Percentiles rank a stretch among this genome's conserved stretches.
Evolutionary conservation across 1,140 invertebrate genomes (phyloP).

Genomic region (Oncopeltus fasciatus): DNA sequence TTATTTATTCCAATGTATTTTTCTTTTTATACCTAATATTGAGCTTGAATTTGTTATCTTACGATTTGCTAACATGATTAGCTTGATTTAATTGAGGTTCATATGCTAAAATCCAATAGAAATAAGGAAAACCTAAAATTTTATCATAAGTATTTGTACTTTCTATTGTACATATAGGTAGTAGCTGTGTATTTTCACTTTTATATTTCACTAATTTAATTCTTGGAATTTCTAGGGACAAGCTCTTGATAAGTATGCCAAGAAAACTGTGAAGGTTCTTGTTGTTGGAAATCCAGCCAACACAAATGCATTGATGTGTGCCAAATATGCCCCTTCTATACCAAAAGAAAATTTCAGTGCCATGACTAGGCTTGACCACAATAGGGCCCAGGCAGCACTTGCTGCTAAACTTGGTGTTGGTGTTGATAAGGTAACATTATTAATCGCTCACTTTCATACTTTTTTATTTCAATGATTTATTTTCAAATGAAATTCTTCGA

Average conservation of each 20-base stretch:
- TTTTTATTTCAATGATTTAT: not conserved
- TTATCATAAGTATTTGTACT: too few relatives aligned
- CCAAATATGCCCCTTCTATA: slow-evolving; percentile 93
- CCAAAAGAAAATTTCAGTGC: slow-evolving; percentile 94
- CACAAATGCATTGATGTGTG: slow-evolving; percentile 93
- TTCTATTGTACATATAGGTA: too few relatives aligned
- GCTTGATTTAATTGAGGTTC: too few relatives aligned
- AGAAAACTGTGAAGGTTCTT: slow-evolving; percentile 88
- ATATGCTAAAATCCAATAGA: too few relatives aligned
- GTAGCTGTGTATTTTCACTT: slow-evolving; percentile 64
- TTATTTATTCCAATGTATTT: too few relatives aligned
- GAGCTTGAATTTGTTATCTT: too few relatives aligned
- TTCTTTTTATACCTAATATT: too few relatives aligned
- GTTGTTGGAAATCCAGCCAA: slow-evolving; percentile 99
- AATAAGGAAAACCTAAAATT: too few relatives aligned
- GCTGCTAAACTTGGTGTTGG: slow-evolving; percentile 22
- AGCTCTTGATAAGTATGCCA: slow-evolving; percentile 82
- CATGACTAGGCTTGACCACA: slow-evolving; percentile 97
- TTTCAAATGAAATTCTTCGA: too few relatives aligned
- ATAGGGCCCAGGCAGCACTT: slow-evolving; percentile 35
- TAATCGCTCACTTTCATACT: slow-evolving; percentile 64
- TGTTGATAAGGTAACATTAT: slow-evolving; percentile 43
- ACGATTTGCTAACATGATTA: too few relatives aligned
- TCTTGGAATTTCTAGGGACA: slow-evolving; percentile 43
- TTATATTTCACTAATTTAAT: slow-evolving; percentile 39